These are phyloP conservation scores for Cataglyphis livida DNA, from an alignment of 2,888 invertebrate species.

Conservation along the genomic window DNA sequence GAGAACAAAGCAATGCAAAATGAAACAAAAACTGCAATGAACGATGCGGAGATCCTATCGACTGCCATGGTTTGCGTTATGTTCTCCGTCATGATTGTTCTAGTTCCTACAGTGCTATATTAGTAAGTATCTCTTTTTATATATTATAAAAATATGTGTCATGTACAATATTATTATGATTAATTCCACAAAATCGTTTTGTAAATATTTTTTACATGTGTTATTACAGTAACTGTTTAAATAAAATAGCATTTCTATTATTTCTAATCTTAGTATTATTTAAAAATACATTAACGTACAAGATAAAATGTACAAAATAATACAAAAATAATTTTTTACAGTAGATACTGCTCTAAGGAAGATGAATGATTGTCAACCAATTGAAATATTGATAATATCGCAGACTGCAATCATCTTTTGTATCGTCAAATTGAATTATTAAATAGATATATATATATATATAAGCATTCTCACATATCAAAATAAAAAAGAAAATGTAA, in stretches of 20 bases:
- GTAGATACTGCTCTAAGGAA: slow-evolving; percentile 37
- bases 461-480: not conserved
- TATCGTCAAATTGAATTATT: not conserved
- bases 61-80: slow-evolving; percentile 18
- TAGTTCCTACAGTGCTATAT: slow-evolving; percentile 68
- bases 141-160: not conserved
- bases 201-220: not conserved
- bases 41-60: not conserved
- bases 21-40: not conserved
- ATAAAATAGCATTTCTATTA: not conserved
- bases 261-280: not conserved
- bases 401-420: not conserved
- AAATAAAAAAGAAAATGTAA: not conserved
- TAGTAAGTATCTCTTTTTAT: slow-evolving; percentile 66
- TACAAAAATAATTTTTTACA: slow-evolving; percentile 23
- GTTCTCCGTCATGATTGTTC: slow-evolving; percentile 56
- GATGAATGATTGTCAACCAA: not conserved
- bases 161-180: not conserved
- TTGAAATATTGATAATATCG: not conserved
- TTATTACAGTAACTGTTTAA: not conserved
- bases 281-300: not conserved
- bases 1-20: not conserved
- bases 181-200: not conserved
- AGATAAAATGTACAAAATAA: not conserved
- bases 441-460: not conserved